Base-by-base conservation (phyloP, 2,797 vertebrate species). In the Lycodopsis pacificus region DNA sequence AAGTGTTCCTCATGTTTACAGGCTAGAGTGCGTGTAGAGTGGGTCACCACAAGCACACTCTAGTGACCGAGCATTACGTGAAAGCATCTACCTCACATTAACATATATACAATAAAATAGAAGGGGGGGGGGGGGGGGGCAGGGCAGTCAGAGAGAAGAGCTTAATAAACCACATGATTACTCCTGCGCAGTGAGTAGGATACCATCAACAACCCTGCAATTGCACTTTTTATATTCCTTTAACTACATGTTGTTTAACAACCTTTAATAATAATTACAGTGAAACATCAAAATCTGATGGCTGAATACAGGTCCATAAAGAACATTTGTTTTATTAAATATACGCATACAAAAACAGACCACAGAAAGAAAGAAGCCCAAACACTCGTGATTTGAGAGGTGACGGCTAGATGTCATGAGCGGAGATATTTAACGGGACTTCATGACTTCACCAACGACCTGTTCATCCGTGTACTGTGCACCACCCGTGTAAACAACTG, bases 251-350 rank as follows among this genome's bases (percentile, higher is more conserved):
- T 97, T 98, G 97, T 97, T 97, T 97, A 97, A 98, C 97, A 98
- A 98, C 97, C 96, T 97, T 97, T 94, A 96, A 92, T 94, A 93
- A 90, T 97, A 97, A 97, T 97, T 97, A 98, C 97, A 98, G 96
- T 97, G 97, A 97, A 96, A 97, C 97, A 97, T 98, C 97, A 97
- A 97, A 93, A 97, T 98, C 96, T 98, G 97, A 97, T 98, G 97
- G 92, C 96, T 96, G 96, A 96, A 96, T 97, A 97, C 95, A 97
- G 96, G 97, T 97, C 96, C 96, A 94, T 97, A 96, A 96, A 96
- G 97, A 98, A 98, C 97, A 91, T 91, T 91, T 88, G 79, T 91
- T 86, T 92, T 88, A 91, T 94, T 94, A 93, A 94, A 94, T 92
- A 94, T 88, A 93, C 64, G 83, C 74, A 84, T 92, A 94, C 88